Evolutionary conservation across 1,140 invertebrate species (phyloP).

Genomic region (Aphelenchoides avenae): DNA sequence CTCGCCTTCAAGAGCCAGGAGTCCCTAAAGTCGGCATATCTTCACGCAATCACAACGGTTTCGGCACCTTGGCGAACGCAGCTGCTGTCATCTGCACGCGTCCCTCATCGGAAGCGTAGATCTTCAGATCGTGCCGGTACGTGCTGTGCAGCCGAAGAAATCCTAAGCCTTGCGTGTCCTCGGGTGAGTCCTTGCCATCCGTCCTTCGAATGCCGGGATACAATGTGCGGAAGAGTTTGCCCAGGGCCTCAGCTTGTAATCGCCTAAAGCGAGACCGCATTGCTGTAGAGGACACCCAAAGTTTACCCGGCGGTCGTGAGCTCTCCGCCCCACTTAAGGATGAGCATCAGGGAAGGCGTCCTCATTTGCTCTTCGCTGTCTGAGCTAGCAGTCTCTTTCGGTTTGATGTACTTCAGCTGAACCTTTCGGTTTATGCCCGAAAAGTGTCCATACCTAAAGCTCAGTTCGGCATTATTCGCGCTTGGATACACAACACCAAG

Average conservation of each 20-base stretch:
- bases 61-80: constrained; percentile 94
- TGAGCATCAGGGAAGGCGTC: constrained; percentile 85
- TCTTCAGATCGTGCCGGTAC: constrained; percentile 96
- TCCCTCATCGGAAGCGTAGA: constrained; percentile 98
- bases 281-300: no score
- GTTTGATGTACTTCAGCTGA: constrained; percentile 96
- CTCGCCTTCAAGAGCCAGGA: constrained; percentile 93
- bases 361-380: no score
- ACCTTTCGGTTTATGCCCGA: constrained; percentile 99
- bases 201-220: constrained; percentile 72
- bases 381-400: no score
- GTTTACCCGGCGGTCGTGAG: constrained; percentile 89
- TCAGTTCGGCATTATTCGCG: no score
- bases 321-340: constrained; percentile 98
- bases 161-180: constrained; percentile 82
- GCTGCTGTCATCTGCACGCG: constrained; percentile 98
- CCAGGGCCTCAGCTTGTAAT: constrained; percentile 67
- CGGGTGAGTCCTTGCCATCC: constrained; percentile 68
- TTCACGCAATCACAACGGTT: constrained; percentile 15
- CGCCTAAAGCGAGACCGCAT: constrained; percentile 16
- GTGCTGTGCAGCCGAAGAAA: constrained; percentile 90
- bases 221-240: constrained; percentile 95
- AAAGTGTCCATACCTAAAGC: constrained; percentile 90
- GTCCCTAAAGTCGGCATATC: constrained; percentile 63
- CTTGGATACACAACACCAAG: no score